These are phyloP conservation scores for Procambarus virginalis DNA, from an alignment of 1,140 invertebrate genomes.

Conservation along the genomic window DNA sequence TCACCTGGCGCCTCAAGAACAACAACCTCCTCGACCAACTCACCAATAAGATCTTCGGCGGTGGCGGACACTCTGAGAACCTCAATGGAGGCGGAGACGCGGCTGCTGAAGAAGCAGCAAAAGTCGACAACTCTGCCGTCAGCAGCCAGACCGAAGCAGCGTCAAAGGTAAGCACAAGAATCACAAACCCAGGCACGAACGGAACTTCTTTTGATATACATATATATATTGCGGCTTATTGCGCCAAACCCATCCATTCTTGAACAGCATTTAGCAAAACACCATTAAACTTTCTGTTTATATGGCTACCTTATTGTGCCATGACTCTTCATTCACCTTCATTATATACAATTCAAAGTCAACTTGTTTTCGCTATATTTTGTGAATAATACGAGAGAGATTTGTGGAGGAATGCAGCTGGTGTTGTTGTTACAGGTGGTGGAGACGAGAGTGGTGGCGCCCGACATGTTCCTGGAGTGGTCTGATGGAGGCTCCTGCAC, in stretches of 20 bases:
- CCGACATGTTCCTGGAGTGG: not conserved
- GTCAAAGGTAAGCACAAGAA: not conserved
- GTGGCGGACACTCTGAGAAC: not conserved
- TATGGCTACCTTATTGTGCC: no score
- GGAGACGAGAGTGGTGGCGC: slow-evolving; percentile 33
- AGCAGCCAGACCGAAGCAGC: slow-evolving; percentile 27
- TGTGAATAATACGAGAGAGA: no score
- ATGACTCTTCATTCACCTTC: no score
- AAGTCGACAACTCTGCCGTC: not conserved
- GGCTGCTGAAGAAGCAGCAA: not conserved
- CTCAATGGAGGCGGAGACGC: not conserved
- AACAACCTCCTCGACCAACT: slow-evolving; percentile 24
- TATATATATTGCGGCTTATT: not conserved
- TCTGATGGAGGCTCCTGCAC: not conserved
- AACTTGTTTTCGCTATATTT: no score
- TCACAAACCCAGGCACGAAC: not conserved
- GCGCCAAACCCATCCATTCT: not conserved
- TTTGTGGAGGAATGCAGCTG: not conserved
- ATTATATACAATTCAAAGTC: no score
- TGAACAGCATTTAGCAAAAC: not conserved
- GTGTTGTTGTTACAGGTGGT: slow-evolving; percentile 15
- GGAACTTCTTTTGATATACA: not conserved
- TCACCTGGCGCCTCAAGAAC: slow-evolving; percentile 47
- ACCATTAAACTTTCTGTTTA: no score
- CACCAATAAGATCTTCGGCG: slow-evolving; percentile 35